These are phyloP conservation scores for Heteropelma amictum DNA, from an alignment of 2,888 invertebrate genomes.

Conservation along the genomic window DNA sequence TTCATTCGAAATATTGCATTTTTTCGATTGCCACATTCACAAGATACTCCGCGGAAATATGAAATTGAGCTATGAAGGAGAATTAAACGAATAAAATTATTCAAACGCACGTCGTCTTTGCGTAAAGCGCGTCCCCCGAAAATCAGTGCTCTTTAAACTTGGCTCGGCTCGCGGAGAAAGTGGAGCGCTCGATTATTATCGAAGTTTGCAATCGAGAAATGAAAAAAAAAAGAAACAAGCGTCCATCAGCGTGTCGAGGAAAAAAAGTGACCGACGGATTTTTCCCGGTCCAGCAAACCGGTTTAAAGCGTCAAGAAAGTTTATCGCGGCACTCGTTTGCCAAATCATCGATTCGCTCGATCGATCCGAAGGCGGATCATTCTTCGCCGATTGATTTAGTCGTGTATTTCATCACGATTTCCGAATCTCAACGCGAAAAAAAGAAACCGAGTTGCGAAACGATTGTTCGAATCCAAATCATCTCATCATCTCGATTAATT, in stretches of 20 bases:
- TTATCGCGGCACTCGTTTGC: conserved; percentile 23
- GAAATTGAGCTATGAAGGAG: no score
- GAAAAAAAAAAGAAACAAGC: conserved; percentile 6
- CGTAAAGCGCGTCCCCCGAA: conserved; percentile 48
- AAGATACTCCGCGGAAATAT: no score
- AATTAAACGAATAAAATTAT: no score
- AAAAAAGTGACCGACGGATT: conserved; percentile 42
- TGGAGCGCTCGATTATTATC: conserved; percentile 35
- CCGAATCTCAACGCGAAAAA: no score
- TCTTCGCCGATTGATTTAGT: neutral
- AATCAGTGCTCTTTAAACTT: conserved; percentile 33
- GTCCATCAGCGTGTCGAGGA: neutral
- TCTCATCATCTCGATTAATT: no score
- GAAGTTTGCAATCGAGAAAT: no score
- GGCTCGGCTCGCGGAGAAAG: conserved; percentile 44
- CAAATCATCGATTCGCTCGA: conserved; percentile 19
- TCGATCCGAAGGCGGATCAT: neutral
- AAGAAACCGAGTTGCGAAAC: no score
- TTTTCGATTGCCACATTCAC: no score
- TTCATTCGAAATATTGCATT: no score
- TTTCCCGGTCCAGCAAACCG: conserved; percentile 34
- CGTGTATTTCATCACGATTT: no score
- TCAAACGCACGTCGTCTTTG: no score
- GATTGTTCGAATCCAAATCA: no score
- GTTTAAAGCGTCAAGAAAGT: conserved; percentile 23